A percentile compares a stretch with the other conserved stretches of the same genome.
Conservation (phyloP, 2,113 vertebrate genomes). For the Sinocyclocheilus maitianheensis region DNA sequence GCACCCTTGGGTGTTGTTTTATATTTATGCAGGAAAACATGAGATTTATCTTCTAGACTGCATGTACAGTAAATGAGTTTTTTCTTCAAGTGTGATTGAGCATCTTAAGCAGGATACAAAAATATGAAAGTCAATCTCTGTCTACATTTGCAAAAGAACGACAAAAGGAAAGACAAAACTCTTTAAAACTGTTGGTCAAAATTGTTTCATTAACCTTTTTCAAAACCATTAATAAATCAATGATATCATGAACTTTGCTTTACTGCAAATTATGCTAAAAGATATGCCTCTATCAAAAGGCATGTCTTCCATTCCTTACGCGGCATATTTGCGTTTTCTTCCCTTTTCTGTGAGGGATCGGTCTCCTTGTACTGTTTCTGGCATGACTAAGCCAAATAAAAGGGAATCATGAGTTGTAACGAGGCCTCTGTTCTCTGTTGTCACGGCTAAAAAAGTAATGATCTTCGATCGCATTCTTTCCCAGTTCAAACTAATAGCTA, state of each 20-base stretch:
- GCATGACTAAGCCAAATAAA: neutral
- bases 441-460: conserved; percentile 4
- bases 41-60: neutral
- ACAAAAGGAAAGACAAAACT: neutral
- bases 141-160: neutral
- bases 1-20: neutral
- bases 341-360: neutral
- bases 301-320: neutral
- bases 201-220: neutral
- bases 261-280: neutral
- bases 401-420: neutral
- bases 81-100: neutral
- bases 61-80: neutral
- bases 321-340: neutral
- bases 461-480: conserved; percentile 14
- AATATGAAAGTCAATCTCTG: neutral
- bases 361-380: neutral
- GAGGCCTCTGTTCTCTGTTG: neutral
- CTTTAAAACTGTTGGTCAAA: neutral
- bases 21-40: neutral
- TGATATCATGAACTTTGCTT: neutral
- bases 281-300: neutral
- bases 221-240: neutral
- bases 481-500: neutral
- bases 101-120: neutral